phyloP scores from a whole-genome alignment of 2,113 vertebrate species.

The Labeo catla region DNA sequence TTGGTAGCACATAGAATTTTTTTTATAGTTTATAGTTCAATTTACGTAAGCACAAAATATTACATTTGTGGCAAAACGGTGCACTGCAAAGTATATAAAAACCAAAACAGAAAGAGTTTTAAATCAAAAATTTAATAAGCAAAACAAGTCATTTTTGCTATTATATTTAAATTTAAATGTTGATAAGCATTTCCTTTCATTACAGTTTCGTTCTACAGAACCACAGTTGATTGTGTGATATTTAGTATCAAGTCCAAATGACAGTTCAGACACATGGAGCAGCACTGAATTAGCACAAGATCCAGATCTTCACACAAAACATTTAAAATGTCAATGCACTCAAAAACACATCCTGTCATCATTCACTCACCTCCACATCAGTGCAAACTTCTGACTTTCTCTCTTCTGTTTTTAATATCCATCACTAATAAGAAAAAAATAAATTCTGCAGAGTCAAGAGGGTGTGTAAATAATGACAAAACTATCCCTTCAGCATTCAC shows the following conservation, averaged over 20 bases:
- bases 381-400: not conserved
- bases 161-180: not conserved
- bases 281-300: not conserved
- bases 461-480: not conserved
- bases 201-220: not conserved
- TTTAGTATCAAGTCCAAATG: slow-evolving; percentile 9
- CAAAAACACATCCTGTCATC: not conserved
- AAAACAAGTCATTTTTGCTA: not conserved
- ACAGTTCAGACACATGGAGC: not conserved
- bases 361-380: not conserved
- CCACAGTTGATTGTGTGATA: not conserved
- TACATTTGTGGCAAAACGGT: too few species aligned
- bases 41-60: too few species aligned
- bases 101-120: not conserved
- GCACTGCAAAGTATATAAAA: not conserved
- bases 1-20: too few species aligned
- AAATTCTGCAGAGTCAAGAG: not conserved
- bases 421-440: not conserved
- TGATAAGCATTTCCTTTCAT: not conserved
- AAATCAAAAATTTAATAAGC: not conserved
- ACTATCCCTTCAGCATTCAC: not conserved
- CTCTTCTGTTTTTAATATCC: not conserved
- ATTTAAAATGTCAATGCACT: not conserved
- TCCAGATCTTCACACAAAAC: not conserved
- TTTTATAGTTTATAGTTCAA: too few species aligned